These are phyloP conservation scores for Anaspis maculata DNA, from an alignment of 2,888 invertebrate genomes.

Conservation along the genomic window DNA sequence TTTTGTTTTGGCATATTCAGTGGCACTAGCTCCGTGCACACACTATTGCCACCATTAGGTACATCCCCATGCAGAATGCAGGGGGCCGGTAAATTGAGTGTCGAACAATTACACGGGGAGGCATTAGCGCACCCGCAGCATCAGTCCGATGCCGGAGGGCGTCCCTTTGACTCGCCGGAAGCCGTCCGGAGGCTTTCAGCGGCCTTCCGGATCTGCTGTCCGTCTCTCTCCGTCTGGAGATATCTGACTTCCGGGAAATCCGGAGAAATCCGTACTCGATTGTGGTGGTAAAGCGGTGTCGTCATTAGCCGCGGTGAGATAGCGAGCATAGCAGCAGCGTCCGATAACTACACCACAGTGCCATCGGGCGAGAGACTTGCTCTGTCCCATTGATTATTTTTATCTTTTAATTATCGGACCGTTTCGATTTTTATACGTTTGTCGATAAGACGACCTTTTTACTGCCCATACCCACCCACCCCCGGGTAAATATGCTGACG, in stretches of 20 bases:
- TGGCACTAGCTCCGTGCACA: too few relatives aligned
- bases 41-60: too few relatives aligned
- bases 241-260: constrained; percentile 13
- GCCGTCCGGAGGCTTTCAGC: constrained; percentile 17
- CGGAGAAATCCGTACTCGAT: constrained; percentile 14
- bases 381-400: constrained; percentile 9
- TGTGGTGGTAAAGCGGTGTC: constrained; percentile 13
- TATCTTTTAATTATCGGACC: constrained; percentile 11
- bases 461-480: too few relatives aligned
- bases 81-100: too few relatives aligned
- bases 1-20: too few relatives aligned
- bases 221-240: constrained; percentile 10
- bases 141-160: constrained; percentile 11
- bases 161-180: constrained; percentile 13
- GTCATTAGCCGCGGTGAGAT: constrained; percentile 13
- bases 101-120: constrained; percentile 8
- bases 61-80: too few relatives aligned
- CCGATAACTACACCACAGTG: constrained; percentile 6
- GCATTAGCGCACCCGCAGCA: constrained; percentile 9
- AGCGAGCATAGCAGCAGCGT: constrained; percentile 4
- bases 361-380: too few relatives aligned
- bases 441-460: too few relatives aligned
- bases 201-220: constrained; percentile 16
- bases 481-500: constrained; percentile 9
- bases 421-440: constrained; percentile 2